phyloP scores from a whole-genome alignment of 2,113 vertebrate species.

The mouse (Mus musculus) region GRCm39 chr9:16206501-16207000 shows the following conservation, averaged over 20 bases:
- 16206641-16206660: background rate
- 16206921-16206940: background rate
- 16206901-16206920: background rate
- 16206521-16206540: background rate
- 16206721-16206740: background rate
- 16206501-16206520: background rate
- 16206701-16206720: background rate
- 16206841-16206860: background rate
- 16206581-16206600: conserved; percentile 1
- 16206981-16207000: background rate
- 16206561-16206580: background rate
- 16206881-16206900: background rate
- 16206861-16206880: background rate
- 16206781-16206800: background rate
- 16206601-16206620: background rate
- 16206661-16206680: background rate
- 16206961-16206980: background rate
- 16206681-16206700: background rate
- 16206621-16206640: background rate
- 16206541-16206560: conserved; percentile 6
- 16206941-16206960: background rate
- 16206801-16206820: background rate
- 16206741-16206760: background rate
- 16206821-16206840: background rate
- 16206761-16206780: background rate